Percentiles rank a stretch among this genome's conserved stretches.
Evolutionary conservation across 2,113 vertebrate genomes (phyloP).

Genomic region (Zootoca vivipara): DNA sequence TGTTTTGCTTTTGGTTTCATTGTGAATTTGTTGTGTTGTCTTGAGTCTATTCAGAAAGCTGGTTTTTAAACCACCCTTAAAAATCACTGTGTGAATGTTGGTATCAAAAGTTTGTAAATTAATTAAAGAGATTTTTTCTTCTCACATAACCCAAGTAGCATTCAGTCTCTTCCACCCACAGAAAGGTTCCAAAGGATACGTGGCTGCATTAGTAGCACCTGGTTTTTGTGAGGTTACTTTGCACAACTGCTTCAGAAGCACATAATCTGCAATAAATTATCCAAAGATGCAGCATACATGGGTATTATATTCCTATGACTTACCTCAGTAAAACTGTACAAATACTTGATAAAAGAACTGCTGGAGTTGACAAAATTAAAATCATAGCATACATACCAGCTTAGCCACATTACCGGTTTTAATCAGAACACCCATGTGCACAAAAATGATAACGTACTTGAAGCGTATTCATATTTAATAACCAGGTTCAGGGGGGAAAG

Average conservation of each 20-base stretch:
- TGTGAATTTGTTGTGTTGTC: not conserved
- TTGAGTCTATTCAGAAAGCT: not conserved
- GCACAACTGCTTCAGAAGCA: not conserved
- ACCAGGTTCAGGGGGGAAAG: too few species aligned
- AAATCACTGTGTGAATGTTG: not conserved
- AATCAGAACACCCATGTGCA: not conserved
- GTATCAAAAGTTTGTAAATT: not conserved
- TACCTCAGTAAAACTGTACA: not conserved
- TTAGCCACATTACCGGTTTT: not conserved
- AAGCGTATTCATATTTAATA: not conserved
- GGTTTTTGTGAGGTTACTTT: rapidly evolving
- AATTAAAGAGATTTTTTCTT: not conserved
- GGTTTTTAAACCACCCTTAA: not conserved
- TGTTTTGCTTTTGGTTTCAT: not conserved
- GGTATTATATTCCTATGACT: not conserved
- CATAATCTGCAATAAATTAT: not conserved
- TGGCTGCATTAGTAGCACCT: not conserved
- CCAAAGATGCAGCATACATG: rapidly evolving
- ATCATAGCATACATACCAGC: rapidly evolving
- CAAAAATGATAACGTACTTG: not conserved
- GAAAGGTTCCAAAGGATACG: not conserved
- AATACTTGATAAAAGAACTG: not conserved
- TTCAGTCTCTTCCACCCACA: not conserved
- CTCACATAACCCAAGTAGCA: not conserved
- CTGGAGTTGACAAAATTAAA: not conserved